Conservation (phyloP, 2,888 invertebrate species). For the Mimas tiliae region DNA sequence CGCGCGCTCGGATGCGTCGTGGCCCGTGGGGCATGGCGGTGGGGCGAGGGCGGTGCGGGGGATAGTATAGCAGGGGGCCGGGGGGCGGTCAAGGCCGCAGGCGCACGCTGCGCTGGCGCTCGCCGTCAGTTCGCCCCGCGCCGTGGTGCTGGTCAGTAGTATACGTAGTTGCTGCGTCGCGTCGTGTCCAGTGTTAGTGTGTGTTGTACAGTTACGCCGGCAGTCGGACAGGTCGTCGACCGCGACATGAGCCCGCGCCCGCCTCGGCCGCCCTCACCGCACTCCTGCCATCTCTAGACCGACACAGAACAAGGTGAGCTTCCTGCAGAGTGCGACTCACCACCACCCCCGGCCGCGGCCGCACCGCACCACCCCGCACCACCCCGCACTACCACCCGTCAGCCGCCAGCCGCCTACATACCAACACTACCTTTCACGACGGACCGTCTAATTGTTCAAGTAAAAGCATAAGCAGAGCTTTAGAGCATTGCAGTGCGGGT, state of each 20-base stretch:
- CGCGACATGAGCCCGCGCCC: slow-evolving; percentile 73
- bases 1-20: slow-evolving; percentile 8
- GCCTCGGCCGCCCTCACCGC: slow-evolving; percentile 52
- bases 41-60: neutral
- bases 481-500: neutral
- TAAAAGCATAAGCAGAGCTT: neutral
- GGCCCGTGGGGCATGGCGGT: neutral
- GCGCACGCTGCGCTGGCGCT: slow-evolving; percentile 58
- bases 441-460: slow-evolving; percentile 3
- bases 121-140: slow-evolving; percentile 44
- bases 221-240: slow-evolving; percentile 69
- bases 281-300: slow-evolving; percentile 47
- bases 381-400: neutral
- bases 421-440: slow-evolving; percentile 7
- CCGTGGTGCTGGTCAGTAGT: slow-evolving; percentile 37
- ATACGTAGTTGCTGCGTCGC: slow-evolving; percentile 24
- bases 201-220: slow-evolving; percentile 61
- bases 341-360: neutral
- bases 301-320: slow-evolving; percentile 59
- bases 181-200: slow-evolving; percentile 45
- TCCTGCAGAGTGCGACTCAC: slow-evolving; percentile 30
- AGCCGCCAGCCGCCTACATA: neutral
- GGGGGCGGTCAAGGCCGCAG: slow-evolving; percentile 73
- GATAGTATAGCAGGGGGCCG: slow-evolving; percentile 28
- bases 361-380: slow-evolving; percentile 4